Percentiles rank a stretch among this genome's conserved stretches.
Conservation (phyloP, 2,888 invertebrate genomes). For the Craniophora ligustri region DNA sequence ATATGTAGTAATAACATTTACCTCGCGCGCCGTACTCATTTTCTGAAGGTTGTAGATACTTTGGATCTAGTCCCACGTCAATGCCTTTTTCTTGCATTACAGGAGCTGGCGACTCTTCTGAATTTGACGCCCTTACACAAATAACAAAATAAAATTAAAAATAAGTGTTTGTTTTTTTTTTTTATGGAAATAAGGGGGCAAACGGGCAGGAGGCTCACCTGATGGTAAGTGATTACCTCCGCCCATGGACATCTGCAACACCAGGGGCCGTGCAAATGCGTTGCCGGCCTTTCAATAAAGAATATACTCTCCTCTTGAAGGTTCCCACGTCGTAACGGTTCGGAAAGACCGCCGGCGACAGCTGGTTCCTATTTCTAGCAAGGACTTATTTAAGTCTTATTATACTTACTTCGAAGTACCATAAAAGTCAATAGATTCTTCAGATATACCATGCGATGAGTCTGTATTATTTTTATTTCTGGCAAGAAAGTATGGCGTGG, state of each 20-base stretch:
- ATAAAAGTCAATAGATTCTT: constrained; percentile 83
- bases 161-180: no score
- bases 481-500: constrained; percentile 76
- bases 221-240: no score
- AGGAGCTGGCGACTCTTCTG: constrained; percentile 74
- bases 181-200: no score
- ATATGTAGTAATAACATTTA: constrained; percentile 38
- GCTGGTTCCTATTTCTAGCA: no score
- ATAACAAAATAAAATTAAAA: no score
- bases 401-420: constrained; percentile 79
- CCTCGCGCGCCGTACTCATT: constrained; percentile 68
- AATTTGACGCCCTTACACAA: constrained; percentile 70
- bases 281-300: no score
- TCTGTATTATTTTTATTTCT: constrained; percentile 66
- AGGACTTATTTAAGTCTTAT: not conserved
- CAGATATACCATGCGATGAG: constrained; percentile 68
- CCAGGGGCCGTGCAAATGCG: no score
- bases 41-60: constrained; percentile 77
- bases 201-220: no score
- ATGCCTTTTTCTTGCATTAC: constrained; percentile 54
- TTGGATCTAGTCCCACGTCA: constrained; percentile 78
- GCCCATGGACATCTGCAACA: no score
- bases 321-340: no score
- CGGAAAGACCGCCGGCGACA: no score
- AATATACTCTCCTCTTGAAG: no score